Base-by-base conservation (phyloP, 2,888 invertebrate genomes). In the Macrosoma leucophasiata region DNA sequence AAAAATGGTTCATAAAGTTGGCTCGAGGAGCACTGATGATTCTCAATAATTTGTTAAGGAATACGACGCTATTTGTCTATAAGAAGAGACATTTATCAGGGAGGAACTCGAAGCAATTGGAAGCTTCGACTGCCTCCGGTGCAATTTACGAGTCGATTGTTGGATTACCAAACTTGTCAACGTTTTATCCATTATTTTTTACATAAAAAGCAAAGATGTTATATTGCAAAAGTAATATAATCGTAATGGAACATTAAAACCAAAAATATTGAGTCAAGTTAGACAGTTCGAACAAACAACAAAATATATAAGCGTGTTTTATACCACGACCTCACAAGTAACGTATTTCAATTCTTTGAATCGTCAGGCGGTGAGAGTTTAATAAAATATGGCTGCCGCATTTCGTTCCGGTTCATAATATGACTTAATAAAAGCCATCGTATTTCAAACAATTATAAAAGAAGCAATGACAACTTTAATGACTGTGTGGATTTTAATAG, bases 361-460 rank as follows among this genome's bases (percentile, higher is more conserved):
- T n/a, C n/a, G n/a, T n/a, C n/a, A 29, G 32, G 33, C 37, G 33
- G 32, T 29, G 33, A 33, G 29, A 33, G 28, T 28, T 13, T 3
- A 57, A 63, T 63, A 64, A 62, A 62, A 51, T 55, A 59, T 53
- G 44, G 47, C 46, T 43, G 41, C 51, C 41, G 40, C 52, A 41
- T 69, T 77, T 74, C 70, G 77, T 77, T 76, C 68, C 73, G 51
- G 59, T 51, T 43, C 52, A 74, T 74, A 59, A 76, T 71, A 81
- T 72, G 65, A 66, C 73, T 71, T 72, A 61, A 76, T 78, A 74
- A 71, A 77, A 76, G 50, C 52, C 55, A 48, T 52, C 69, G 61
- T 79, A 74, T 63, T 58, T 77, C 68, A 74, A 47, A 43, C 31
- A 38, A 54, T 64, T 58, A 66, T 72, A 74, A 78, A 72, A 61